Evolutionary conservation across 1,140 invertebrate genomes (phyloP).

Genomic region (Drosophila santomea): DNA sequence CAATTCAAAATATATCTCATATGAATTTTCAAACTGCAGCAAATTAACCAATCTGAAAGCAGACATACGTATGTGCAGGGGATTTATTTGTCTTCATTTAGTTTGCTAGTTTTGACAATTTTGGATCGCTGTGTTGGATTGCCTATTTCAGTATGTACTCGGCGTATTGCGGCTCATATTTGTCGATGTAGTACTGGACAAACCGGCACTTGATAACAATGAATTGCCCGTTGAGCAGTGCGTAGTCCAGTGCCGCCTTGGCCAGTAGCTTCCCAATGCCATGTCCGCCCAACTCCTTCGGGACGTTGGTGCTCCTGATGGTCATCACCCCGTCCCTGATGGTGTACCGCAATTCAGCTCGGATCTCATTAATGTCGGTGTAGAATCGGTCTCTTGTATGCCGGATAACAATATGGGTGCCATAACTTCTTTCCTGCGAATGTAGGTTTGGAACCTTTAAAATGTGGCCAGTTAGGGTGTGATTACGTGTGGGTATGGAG

Average conservation of each 20-base stretch:
- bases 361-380: not conserved
- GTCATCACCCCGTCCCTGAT: slow-evolving; percentile 3
- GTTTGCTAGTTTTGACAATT: not conserved
- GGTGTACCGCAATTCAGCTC: not conserved
- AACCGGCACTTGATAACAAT: slow-evolving; percentile 7
- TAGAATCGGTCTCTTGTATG: not conserved
- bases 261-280: slow-evolving; percentile 28
- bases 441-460: not conserved
- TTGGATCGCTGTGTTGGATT: not conserved
- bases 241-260: slow-evolving; percentile 11
- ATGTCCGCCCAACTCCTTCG: slow-evolving; percentile 9
- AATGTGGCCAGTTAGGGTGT: not conserved
- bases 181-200: slow-evolving; percentile 23
- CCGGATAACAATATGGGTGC: not conserved
- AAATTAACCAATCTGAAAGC: no score
- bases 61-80: no score
- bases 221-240: slow-evolving; percentile 10
- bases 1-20: no score
- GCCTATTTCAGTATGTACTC: not conserved
- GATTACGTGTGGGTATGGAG: not conserved
- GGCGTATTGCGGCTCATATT: slow-evolving; percentile 23
- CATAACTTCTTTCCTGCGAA: not conserved
- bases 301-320: slow-evolving; percentile 8
- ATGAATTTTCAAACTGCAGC: no score
- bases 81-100: not conserved